A percentile compares a stretch with the other conserved stretches of the same genome.
These are phyloP conservation scores for Numenius phaeopus DNA, from an alignment of 2,797 vertebrate genomes.

Conservation along the genomic window DNA sequence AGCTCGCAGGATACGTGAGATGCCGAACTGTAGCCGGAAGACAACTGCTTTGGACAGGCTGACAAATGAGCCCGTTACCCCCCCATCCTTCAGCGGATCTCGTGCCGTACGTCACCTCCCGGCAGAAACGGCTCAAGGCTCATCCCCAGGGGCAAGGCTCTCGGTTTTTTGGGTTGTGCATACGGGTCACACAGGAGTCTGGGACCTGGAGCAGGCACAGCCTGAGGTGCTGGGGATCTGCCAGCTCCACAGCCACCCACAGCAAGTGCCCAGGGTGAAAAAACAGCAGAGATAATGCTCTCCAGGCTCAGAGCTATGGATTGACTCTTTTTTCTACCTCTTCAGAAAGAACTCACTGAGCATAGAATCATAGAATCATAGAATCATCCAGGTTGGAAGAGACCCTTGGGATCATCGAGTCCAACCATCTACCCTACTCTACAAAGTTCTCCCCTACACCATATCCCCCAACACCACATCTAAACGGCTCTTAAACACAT, in stretches of 20 bases:
- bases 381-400: too few species aligned
- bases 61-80: not conserved
- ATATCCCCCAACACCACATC: too few species aligned
- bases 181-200: not conserved
- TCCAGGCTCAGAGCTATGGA: not conserved
- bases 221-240: not conserved
- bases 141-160: not conserved
- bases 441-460: too few species aligned
- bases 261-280: not conserved
- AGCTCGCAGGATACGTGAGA: slow-evolving; percentile 25
- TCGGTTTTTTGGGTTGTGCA: not conserved
- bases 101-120: not conserved
- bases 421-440: too few species aligned
- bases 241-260: not conserved
- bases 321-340: not conserved
- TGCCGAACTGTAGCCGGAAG: not conserved
- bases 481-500: too few species aligned
- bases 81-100: not conserved
- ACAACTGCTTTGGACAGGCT: not conserved
- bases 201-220: not conserved
- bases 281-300: not conserved
- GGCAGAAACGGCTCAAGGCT: not conserved
- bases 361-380: too few species aligned
- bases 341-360: not conserved
- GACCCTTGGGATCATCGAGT: too few species aligned